phyloP scores from a whole-genome alignment of 2,888 invertebrate genomes.

The Buathra laborator region DNA sequence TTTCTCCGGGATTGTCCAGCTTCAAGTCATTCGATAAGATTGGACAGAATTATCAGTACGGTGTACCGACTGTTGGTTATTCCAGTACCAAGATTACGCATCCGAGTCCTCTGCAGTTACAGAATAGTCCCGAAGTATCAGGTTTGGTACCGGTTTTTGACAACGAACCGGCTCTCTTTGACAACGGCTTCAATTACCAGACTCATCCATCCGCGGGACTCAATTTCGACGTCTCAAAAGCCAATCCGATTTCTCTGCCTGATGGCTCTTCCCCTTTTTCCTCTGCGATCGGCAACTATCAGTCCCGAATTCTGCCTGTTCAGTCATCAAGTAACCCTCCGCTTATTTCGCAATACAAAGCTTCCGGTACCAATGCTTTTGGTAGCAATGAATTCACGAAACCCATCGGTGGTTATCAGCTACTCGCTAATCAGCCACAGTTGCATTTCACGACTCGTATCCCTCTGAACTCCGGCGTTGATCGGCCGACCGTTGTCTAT shows the following conservation, averaged over 20 bases:
- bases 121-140: slow-evolving; percentile 68
- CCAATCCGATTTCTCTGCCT: slow-evolving; percentile 4
- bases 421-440: slow-evolving; percentile 79
- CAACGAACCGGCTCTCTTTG: slow-evolving; percentile 74
- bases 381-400: slow-evolving; percentile 53
- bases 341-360: slow-evolving; percentile 76
- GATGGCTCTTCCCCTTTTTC: slow-evolving; percentile 56
- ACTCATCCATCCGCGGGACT: slow-evolving; percentile 68
- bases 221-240: slow-evolving; percentile 31
- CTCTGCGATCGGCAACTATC: slow-evolving; percentile 50
- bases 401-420: slow-evolving; percentile 74
- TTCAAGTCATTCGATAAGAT: slow-evolving; percentile 53
- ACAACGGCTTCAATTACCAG: slow-evolving; percentile 69
- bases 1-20: slow-evolving; percentile 21
- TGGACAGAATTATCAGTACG: slow-evolving; percentile 19
- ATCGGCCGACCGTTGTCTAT: slow-evolving; percentile 54
- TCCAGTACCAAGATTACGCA: slow-evolving; percentile 70
- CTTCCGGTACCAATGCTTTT: slow-evolving; percentile 70
- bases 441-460: slow-evolving; percentile 75
- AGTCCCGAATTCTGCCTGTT: slow-evolving; percentile 75
- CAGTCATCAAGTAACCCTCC: slow-evolving; percentile 72
- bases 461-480: slow-evolving; percentile 45
- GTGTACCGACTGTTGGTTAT: background rate
- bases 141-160: slow-evolving; percentile 71
- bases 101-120: slow-evolving; percentile 72